These are phyloP conservation scores for Linurgus olivaceus DNA, from an alignment of 2,797 vertebrate genomes.

Conservation along the genomic window DNA sequence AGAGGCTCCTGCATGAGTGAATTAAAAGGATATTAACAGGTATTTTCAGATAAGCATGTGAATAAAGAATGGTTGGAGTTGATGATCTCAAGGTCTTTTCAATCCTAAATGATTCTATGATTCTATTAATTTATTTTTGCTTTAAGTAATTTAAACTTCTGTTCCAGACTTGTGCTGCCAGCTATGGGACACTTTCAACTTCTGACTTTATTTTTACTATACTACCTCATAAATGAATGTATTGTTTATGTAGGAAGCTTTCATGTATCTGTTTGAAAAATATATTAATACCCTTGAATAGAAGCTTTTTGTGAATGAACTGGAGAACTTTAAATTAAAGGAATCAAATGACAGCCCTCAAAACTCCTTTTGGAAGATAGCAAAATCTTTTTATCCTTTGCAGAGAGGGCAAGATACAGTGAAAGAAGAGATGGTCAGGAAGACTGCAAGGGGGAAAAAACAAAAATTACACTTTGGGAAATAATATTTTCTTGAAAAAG, in stretches of 20 bases:
- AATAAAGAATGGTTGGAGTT: not conserved
- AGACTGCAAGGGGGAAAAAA: not conserved
- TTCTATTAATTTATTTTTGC: not conserved
- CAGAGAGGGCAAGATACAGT: not conserved
- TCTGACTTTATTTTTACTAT: not conserved
- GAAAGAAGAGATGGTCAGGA: not conserved
- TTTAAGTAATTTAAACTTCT: not conserved
- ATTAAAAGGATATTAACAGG: not conserved
- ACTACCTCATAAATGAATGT: not conserved
- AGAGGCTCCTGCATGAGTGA: not conserved
- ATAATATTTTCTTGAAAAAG: not conserved
- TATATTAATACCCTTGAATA: not conserved
- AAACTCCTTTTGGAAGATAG: not conserved
- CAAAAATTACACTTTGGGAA: not conserved
- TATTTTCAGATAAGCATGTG: not conserved
- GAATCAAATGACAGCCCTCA: not conserved
- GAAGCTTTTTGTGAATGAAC: not conserved
- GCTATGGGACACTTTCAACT: not conserved
- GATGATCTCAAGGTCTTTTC: not conserved
- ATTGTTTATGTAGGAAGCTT: not conserved
- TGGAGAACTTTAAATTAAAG: not conserved
- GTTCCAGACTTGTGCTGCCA: not conserved
- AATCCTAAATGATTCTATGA: not conserved
- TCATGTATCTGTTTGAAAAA: not conserved
- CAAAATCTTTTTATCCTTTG: not conserved